Evolutionary conservation across 2,888 invertebrate genomes (phyloP), one percentile per base, ranked within the genome.

Genomic region (Exephanes ischioxanthus): DNA sequence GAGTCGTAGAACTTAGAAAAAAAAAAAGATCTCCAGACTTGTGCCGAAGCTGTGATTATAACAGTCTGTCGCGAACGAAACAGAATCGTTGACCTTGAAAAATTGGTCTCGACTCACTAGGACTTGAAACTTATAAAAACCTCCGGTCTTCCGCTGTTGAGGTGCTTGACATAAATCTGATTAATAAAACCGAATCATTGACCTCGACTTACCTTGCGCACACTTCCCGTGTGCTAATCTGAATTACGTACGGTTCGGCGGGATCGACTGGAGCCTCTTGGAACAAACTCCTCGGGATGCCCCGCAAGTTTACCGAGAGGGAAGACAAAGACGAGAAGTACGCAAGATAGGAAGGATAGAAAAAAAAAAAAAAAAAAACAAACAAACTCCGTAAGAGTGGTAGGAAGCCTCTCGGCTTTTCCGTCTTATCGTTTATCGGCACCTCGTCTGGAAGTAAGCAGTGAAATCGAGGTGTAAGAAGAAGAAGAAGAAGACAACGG

Each of bases 371-470:
- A 48, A 75, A 72, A 53, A 30, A 73, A 68, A 48, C 68, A 6
- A 48, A 71, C 53, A 61, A 48, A 67, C 19, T 41, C 51, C 37
- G 48, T 33, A 73, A 58, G 26, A 58, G 75, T 48, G 72, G 61
- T 61, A 53, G 78, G 85, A 85, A 85, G 82, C 85, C 85, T 80
- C 51, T 55, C 53, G 71, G 71, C 58, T 80, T 76, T 76, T 79
- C 72, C 68, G 30, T 76, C 80, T 85, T 72, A 83, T 83, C 80
- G 53, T 73, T 67, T 33, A 51, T 67, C 76, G 41, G 61, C 80
- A 48, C 76, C 80, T 83, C 85, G 73, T 76, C 85, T 85, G 81
- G 85, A 82, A 85, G 78, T 75, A 58, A 66, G 70, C 73, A 63
- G 76, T 77, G 79, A 86, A 86, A 79, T 79, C 76, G 84, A 79